phyloP scores from a whole-genome alignment of 2,888 invertebrate genomes.

The Lasioglossum morio region DNA sequence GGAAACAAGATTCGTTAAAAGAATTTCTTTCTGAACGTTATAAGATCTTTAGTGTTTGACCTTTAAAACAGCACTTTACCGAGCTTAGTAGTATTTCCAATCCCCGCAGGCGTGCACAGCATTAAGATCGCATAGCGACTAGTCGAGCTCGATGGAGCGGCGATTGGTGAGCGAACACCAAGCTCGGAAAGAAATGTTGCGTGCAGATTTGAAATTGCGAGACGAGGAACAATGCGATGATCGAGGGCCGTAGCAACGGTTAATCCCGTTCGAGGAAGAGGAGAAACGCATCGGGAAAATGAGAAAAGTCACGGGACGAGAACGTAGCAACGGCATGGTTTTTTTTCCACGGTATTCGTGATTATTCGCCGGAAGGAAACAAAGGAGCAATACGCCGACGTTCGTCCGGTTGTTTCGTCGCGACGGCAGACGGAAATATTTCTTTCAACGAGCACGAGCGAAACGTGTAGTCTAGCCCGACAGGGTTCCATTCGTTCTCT shows the following conservation, averaged over 20 bases:
- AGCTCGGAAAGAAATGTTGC: background rate
- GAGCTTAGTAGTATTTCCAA: too few relatives aligned
- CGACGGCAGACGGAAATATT: conserved; percentile 46
- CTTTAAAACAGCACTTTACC: too few relatives aligned
- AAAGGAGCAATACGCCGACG: conserved; percentile 56
- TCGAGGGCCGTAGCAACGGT: background rate
- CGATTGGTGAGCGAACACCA: background rate
- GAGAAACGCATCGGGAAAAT: background rate
- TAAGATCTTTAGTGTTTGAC: too few relatives aligned
- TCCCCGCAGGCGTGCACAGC: too few relatives aligned
- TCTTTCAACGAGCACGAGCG: conserved; percentile 34
- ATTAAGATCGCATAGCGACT: background rate
- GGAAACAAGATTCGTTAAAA: too few relatives aligned
- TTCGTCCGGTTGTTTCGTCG: conserved; percentile 21
- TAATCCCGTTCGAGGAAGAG: background rate
- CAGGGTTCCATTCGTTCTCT: conserved; percentile 18
- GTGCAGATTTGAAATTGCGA: background rate
- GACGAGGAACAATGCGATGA: background rate
- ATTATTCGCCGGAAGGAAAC: conserved; percentile 64
- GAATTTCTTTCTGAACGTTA: too few relatives aligned
- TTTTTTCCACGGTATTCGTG: conserved; percentile 60
- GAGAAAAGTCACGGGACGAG: background rate
- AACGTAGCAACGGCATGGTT: conserved; percentile 18
- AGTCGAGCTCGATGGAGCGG: background rate
- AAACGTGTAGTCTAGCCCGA: conserved; percentile 44